Percentiles rank a stretch among this genome's conserved stretches.
Evolutionary conservation across 1,140 invertebrate species (phyloP).

Genomic region (Rhopalosiphum padi): DNA sequence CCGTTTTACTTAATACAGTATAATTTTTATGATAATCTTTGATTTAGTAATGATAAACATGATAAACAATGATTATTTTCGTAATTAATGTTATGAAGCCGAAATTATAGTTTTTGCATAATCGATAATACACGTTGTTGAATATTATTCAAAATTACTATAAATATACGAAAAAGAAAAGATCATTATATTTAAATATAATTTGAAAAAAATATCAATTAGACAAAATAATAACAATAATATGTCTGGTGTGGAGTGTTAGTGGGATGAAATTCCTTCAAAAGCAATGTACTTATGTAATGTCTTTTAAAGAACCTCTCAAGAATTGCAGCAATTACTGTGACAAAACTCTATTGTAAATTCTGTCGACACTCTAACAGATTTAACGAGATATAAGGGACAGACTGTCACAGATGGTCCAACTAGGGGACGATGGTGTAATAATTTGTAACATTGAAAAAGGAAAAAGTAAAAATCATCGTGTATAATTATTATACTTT

Average conservation of each 20-base stretch:
- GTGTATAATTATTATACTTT: background rate
- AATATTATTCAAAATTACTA: background rate
- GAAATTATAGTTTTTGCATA: background rate
- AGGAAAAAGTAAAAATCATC: constrained; percentile 12
- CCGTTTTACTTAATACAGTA: background rate
- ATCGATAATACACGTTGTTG: background rate
- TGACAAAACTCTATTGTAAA: constrained; percentile 32
- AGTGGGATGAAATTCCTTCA: background rate
- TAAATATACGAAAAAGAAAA: background rate
- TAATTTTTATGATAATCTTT: background rate
- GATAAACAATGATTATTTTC: too few species aligned
- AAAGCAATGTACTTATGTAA: constrained; percentile 2
- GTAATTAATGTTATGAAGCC: background rate
- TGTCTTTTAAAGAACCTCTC: constrained; percentile 20
- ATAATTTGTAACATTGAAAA: constrained; percentile 33
- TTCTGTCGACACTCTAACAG: background rate
- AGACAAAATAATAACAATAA: background rate
- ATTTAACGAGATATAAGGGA: constrained; percentile 37
- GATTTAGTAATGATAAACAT: background rate
- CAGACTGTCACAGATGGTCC: constrained; percentile 3
- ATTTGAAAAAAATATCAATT: background rate
- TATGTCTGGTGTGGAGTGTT: background rate
- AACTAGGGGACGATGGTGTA: background rate
- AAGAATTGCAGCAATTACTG: constrained; percentile 5
- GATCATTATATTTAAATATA: background rate